Percentiles rank a stretch among this genome's conserved stretches.
phyloP scores from a whole-genome alignment of 92 coral and sea anemone genomes.

The Chrysogorgia sp. region DNA sequence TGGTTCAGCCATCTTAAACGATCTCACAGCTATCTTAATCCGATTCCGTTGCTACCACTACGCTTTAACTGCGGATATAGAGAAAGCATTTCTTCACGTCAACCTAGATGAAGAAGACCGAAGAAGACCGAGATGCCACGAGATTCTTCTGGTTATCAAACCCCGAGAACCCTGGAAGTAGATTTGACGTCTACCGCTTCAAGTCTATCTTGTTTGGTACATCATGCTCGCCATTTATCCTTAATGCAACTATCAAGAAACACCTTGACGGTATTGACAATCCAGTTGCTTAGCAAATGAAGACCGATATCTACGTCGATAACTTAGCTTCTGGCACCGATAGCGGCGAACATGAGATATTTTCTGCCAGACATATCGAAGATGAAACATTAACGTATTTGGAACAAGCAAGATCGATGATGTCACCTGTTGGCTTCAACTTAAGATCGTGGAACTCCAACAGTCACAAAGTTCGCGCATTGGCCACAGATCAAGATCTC shows the following conservation, averaged over 20 bases:
- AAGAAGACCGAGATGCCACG: conserved; percentile 47
- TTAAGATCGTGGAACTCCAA: conserved; percentile 58
- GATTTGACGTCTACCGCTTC: conserved; percentile 49
- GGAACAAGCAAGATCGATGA: conserved; percentile 39
- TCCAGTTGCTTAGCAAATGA: conserved; percentile 55
- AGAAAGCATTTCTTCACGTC: conserved; percentile 63
- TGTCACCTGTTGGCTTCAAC: conserved; percentile 56
- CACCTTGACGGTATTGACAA: conserved; percentile 45
- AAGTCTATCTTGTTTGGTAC: conserved; percentile 60
- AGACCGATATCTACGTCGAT: conserved; percentile 57
- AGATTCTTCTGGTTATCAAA: conserved; percentile 58
- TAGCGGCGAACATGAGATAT: too few relatives aligned
- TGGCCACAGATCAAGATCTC: conserved; percentile 6
- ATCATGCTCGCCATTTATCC: conserved; percentile 59
- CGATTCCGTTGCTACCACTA: conserved; percentile 57
- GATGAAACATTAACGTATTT: conserved; percentile 8
- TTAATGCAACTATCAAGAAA: conserved; percentile 47
- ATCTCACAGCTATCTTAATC: conserved; percentile 56
- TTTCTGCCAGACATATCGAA: too few relatives aligned
- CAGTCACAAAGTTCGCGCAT: background rate
- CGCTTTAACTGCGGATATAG: conserved; percentile 60
- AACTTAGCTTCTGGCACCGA: conserved; percentile 55
- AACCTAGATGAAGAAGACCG: conserved; percentile 38
- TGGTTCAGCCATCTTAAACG: conserved; percentile 53
- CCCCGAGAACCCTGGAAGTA: conserved; percentile 50